Evolutionary conservation across 2,888 invertebrate genomes (phyloP).

Genomic region (Leptodirus hochenwartii): DNA sequence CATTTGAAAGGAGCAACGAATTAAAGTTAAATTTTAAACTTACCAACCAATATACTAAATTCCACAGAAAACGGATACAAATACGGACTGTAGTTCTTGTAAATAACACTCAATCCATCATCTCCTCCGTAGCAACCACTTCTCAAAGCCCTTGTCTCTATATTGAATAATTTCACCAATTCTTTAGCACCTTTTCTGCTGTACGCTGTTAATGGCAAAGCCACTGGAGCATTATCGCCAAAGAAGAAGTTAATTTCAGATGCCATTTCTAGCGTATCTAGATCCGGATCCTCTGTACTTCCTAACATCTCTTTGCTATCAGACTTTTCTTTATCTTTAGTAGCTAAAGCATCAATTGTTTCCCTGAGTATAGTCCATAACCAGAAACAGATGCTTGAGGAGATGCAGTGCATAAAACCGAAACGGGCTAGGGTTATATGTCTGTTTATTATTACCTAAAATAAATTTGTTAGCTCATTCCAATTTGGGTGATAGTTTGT

Average conservation of each 20-base stretch:
- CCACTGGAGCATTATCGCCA: conserved; percentile 2
- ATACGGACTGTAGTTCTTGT: conserved; percentile 50
- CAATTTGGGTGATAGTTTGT: not conserved
- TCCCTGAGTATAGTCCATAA: conserved; percentile 58
- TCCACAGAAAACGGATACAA: conserved; percentile 66
- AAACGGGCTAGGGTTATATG: conserved; percentile 42
- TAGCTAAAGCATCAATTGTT: conserved; percentile 42
- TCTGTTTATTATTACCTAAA: conserved; percentile 39
- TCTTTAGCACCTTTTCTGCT: conserved; percentile 12
- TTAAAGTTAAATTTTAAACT: conserved; percentile 13
- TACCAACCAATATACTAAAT: conserved; percentile 60
- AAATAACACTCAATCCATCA: conserved; percentile 29
- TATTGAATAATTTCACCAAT: conserved; percentile 16
- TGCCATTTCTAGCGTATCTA: not conserved
- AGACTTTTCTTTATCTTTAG: conserved; percentile 7
- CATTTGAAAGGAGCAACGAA: not conserved
- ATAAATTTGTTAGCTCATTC: too few species aligned
- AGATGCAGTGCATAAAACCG: conserved; percentile 64
- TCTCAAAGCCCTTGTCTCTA: conserved; percentile 4
- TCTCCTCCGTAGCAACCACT: conserved; percentile 30
- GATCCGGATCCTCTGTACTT: too few species aligned
- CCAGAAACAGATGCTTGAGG: conserved; percentile 66
- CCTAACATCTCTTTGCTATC: too few species aligned
- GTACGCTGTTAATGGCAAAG: conserved; percentile 2
- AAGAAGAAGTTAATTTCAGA: conserved; percentile 1